Base-by-base conservation (phyloP, 2,888 invertebrate species). In the Parnassius orleans region DNA sequence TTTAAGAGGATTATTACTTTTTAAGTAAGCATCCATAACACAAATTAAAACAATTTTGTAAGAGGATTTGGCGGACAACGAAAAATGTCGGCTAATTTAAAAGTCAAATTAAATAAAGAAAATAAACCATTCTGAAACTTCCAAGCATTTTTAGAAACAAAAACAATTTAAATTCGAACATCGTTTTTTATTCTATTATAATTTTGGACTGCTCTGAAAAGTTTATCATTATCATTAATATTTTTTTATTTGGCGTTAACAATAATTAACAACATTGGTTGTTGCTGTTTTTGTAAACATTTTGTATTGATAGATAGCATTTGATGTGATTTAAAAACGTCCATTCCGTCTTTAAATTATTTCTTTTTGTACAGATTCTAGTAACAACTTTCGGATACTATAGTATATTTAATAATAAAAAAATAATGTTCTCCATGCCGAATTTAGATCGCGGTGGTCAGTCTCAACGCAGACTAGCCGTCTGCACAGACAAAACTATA, bases 71-170 rank as follows among this genome's bases (percentile, higher is more conserved):
- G 77, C 69, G 72, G 78, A 72, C 74, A 76, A 75, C 78, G 75
- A 80, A 81, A 77, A 77, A 80, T 79, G 76, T 75, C 67, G 64
- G 66, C 80, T 84, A 86, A 87, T 88, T 87, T 87, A 86, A 87
- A 86, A 86, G 86, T 85, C 83, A 84, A 87, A 85, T 87, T 82
- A 76, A 78, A 78, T 74, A 74, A 75, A 72, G 72, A 72, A 76
- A 79, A 79, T 63, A 58, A 58, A 69, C 61, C 65, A 66, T 68
- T 68, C 62, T 64, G 55, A 65, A 61, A 68, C 54, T 55, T 53
- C 61, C 60, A 15, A 61, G 53, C 65, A 61, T 59, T 54, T 67
- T 65, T 61, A 52, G 47, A 65, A 67, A 69, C 70, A 66, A 73
- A 70, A 69, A 62, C 44, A 58, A 58, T 58, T 58, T 46, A n/a